Conservation (phyloP, 1,140 invertebrate genomes). For the Drosophila funebris region DNA sequence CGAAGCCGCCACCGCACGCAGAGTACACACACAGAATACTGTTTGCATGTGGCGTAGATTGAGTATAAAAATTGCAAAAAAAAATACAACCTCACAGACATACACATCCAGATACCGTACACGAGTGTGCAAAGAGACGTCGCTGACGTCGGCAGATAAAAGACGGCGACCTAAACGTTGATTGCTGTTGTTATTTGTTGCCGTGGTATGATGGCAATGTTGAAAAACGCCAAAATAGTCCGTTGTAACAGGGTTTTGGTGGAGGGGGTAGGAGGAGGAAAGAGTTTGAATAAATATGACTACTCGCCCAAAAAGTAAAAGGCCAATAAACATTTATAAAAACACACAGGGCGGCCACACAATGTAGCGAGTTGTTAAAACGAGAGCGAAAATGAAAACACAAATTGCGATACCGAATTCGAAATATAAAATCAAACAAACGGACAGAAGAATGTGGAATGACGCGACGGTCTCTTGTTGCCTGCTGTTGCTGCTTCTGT, state of each 20-base stretch:
- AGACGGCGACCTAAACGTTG: constrained; percentile 33
- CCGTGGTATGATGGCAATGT: constrained; percentile 41
- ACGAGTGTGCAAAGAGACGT: constrained; percentile 33
- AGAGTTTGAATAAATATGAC: constrained; percentile 16
- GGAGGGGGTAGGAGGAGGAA: too few species aligned
- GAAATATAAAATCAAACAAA: constrained; percentile 39
- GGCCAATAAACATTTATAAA: constrained; percentile 33
- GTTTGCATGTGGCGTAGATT: constrained; percentile 42
- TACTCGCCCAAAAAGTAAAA: constrained; percentile 55
- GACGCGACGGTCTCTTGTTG: constrained; percentile 23
- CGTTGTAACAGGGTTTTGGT: too few species aligned
- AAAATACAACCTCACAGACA: constrained; percentile 23
- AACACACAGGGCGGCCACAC: not conserved
- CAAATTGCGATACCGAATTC: constrained; percentile 53
- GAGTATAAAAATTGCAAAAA: constrained; percentile 56
- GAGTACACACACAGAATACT: constrained; percentile 28
- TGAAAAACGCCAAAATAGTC: constrained; percentile 53
- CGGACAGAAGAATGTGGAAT: constrained; percentile 74
- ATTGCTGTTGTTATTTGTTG: constrained; percentile 14
- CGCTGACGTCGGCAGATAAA: constrained; percentile 60
- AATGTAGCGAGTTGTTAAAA: constrained; percentile 55
- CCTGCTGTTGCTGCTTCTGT: constrained; percentile 3
- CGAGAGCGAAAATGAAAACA: constrained; percentile 79
- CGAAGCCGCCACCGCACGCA: constrained; percentile 32
- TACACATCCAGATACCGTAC: not conserved